Percentiles rank a stretch among this genome's conserved stretches.
phyloP scores from a whole-genome alignment of 2,113 vertebrate species.

The Odocoileus hemionus region DNA sequence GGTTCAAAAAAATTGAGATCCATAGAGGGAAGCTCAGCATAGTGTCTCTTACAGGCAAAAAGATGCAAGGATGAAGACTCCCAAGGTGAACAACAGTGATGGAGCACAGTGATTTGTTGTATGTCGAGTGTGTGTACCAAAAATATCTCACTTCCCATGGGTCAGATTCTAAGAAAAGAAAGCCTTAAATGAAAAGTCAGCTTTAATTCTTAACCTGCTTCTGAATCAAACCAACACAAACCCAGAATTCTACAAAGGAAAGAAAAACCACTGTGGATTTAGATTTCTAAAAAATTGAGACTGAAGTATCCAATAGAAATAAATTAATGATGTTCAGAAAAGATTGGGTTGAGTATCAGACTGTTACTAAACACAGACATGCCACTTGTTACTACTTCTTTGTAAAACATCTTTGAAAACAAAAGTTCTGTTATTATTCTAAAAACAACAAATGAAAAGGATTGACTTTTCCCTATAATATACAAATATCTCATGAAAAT shows the following conservation, averaged over 20 bases:
- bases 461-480: background rate
- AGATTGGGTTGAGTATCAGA: background rate
- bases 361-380: background rate
- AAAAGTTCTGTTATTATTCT: background rate
- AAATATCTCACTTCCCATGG: background rate
- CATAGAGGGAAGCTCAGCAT: background rate
- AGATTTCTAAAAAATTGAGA: background rate
- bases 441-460: background rate
- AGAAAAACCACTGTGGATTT: background rate
- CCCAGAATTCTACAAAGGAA: background rate
- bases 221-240: background rate
- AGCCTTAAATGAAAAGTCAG: background rate
- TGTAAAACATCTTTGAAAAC: background rate
- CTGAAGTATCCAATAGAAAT: background rate
- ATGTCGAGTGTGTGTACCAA: background rate
- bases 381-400: background rate
- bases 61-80: background rate
- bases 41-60: background rate
- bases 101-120: fast-evolving
- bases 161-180: background rate
- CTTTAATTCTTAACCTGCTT: background rate
- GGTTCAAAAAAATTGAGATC: background rate
- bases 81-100: background rate
- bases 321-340: background rate
- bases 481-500: background rate